These are phyloP conservation scores for Pandemis corylana DNA, from an alignment of 2,888 invertebrate genomes.

Conservation along the genomic window DNA sequence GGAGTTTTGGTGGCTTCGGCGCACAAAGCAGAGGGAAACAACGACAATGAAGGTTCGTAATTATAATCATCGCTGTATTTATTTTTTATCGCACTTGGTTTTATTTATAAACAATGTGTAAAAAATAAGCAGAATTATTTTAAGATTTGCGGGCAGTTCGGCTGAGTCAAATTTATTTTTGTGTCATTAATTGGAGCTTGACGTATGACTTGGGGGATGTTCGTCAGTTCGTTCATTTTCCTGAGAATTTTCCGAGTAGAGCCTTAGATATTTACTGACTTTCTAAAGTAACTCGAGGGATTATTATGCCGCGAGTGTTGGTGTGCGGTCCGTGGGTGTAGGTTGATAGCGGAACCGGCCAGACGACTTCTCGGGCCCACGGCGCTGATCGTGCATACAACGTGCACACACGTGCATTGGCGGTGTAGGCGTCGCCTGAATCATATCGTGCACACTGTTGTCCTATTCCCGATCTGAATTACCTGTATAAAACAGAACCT, in stretches of 20 bases:
- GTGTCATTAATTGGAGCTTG: conserved; percentile 30
- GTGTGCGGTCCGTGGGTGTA: conserved; percentile 67
- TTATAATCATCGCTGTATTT: conserved; percentile 56
- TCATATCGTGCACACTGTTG: conserved; percentile 32
- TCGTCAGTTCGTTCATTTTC: conserved; percentile 43
- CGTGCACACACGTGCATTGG: conserved; percentile 59
- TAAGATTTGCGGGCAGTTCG: conserved; percentile 13
- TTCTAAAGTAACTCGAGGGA: conserved; percentile 52
- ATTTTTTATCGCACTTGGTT: conserved; percentile 57
- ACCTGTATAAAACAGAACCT: conserved; percentile 7
- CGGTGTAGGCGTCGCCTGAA: conserved; percentile 41
- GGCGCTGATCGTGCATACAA: conserved; percentile 55
- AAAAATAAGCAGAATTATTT: conserved; percentile 27
- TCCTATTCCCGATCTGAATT: conserved; percentile 24
- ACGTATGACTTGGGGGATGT: conserved; percentile 41
- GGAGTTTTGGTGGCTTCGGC: conserved; percentile 81
- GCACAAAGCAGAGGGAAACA: conserved; percentile 76
- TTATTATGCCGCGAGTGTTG: conserved; percentile 51
- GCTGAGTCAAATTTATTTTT: conserved; percentile 48
- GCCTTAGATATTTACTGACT: conserved; percentile 42
- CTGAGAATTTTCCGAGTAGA: conserved; percentile 43
- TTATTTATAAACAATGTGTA: conserved; percentile 41
- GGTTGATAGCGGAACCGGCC: conserved; percentile 71
- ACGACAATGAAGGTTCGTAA: conserved; percentile 82
- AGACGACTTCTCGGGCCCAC: conserved; percentile 54